These are phyloP conservation scores for Misgurnus mizolepis DNA, from an alignment of 2,113 vertebrate species.

Conservation along the genomic window DNA sequence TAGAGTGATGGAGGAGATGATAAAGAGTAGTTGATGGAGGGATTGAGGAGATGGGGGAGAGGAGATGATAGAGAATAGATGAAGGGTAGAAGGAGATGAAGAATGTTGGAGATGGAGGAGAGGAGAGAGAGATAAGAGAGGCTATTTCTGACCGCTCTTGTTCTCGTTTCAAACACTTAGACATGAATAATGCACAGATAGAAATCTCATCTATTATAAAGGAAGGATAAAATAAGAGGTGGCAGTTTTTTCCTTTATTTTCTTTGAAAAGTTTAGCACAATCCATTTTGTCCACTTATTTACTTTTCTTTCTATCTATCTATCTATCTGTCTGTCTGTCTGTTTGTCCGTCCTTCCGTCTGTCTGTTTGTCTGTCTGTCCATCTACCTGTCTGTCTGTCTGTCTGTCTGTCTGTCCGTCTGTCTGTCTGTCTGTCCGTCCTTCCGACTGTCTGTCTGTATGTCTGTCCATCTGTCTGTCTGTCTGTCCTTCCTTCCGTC, in stretches of 20 bases:
- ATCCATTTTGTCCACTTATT: background rate
- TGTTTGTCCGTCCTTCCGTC: background rate
- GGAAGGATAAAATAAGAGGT: slow-evolving; percentile 38
- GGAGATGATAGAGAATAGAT: too few relatives aligned
- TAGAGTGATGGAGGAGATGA: too few relatives aligned
- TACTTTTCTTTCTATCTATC: background rate
- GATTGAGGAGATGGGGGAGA: too few relatives aligned
- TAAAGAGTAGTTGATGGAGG: too few relatives aligned
- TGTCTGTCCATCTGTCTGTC: too few relatives aligned
- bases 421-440: too few relatives aligned
- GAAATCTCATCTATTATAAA: slow-evolving; percentile 55
- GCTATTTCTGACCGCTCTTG: slow-evolving; percentile 32
- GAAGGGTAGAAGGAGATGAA: too few relatives aligned
- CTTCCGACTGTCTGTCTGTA: too few relatives aligned
- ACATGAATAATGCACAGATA: slow-evolving; percentile 54
- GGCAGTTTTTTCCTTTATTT: slow-evolving; percentile 40
- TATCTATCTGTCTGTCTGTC: background rate
- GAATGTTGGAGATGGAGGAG: too few relatives aligned
- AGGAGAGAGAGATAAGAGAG: background rate
- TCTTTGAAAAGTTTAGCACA: slow-evolving; percentile 17
- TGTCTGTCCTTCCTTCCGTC: too few relatives aligned
- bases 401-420: too few relatives aligned
- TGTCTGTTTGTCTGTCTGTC: background rate
- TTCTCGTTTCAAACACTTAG: slow-evolving; percentile 50
- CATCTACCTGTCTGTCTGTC: too few relatives aligned